phyloP scores from a whole-genome alignment of 2,797 vertebrate genomes.

The Galagoides demidoff region DNA sequence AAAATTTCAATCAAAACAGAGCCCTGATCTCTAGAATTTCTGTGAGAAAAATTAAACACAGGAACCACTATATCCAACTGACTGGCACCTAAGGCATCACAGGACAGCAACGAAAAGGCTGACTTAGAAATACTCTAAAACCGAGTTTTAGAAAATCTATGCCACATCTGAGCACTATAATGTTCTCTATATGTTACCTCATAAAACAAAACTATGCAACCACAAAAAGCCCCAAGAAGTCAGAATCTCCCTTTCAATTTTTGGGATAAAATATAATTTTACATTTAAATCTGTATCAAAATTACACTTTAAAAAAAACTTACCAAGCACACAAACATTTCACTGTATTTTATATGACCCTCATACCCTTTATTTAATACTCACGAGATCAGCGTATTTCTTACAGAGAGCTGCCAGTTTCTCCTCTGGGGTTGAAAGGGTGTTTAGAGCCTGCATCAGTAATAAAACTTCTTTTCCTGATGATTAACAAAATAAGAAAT shows the following conservation, averaged over 20 bases:
- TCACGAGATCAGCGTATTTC: constrained; percentile 98
- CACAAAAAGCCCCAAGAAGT: constrained; percentile 39
- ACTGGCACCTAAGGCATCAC: not conserved
- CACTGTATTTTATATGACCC: not conserved
- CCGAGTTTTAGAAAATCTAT: constrained; percentile 11
- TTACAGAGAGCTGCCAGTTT: constrained; percentile 99
- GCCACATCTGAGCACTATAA: constrained; percentile 12
- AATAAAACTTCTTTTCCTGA: constrained; percentile 97
- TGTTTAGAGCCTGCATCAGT: constrained; percentile 98
- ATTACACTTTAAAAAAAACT: not conserved
- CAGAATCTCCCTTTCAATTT: constrained; percentile 15
- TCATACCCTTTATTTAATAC: constrained; percentile 78
- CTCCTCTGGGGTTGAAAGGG: constrained; percentile 96
- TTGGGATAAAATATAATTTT: constrained; percentile 55
- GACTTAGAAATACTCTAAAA: not conserved
- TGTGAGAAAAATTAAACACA: constrained; percentile 50
- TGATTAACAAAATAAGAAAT: constrained; percentile 77
- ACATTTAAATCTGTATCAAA: constrained; percentile 69
- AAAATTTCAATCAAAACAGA: constrained; percentile 27
- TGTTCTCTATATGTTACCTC: not conserved
- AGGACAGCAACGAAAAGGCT: not conserved
- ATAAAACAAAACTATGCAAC: constrained; percentile 45
- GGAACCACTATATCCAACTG: not conserved
- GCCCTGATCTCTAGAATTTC: constrained; percentile 28
- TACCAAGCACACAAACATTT: constrained; percentile 37